A percentile compares a stretch with the other conserved stretches of the same genome.
These are phyloP conservation scores for Agrenia bidenticulata DNA, from an alignment of 2,888 invertebrate species.

Conservation along the genomic window DNA sequence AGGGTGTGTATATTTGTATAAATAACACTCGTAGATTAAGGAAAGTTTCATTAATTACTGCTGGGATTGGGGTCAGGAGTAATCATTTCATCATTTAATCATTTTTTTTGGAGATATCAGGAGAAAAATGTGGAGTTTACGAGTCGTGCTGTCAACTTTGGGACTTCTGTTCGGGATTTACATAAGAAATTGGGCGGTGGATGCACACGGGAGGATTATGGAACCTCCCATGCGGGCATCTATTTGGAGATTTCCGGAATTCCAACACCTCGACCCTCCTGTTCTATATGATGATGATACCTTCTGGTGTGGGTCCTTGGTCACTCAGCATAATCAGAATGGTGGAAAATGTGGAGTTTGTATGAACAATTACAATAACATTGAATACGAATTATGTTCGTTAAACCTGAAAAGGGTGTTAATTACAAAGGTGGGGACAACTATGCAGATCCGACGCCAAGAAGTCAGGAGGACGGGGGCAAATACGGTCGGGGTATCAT, in stretches of 20 bases:
- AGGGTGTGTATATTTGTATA: too few relatives aligned
- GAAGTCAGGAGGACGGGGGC: constrained; percentile 86
- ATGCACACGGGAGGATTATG: constrained; percentile 50
- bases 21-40: too few relatives aligned
- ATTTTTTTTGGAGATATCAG: neutral
- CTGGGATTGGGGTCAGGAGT: too few relatives aligned
- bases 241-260: constrained; percentile 49
- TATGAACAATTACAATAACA: neutral
- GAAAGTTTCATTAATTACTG: too few relatives aligned
- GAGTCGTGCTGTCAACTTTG: too few relatives aligned
- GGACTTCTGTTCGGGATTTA: neutral
- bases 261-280: constrained; percentile 53
- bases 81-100: too few relatives aligned
- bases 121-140: neutral
- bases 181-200: neutral
- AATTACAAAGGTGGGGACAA: constrained; percentile 67
- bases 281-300: constrained; percentile 61
- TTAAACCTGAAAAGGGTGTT: neutral
- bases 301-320: constrained; percentile 61
- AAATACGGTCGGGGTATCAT: constrained; percentile 82
- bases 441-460: constrained; percentile 68
- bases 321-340: constrained; percentile 39
- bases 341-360: constrained; percentile 38
- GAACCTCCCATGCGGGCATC: constrained; percentile 54
- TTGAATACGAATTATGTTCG: neutral